Conservation (phyloP, 2,888 invertebrate genomes). For the Notodonta ziczac region DNA sequence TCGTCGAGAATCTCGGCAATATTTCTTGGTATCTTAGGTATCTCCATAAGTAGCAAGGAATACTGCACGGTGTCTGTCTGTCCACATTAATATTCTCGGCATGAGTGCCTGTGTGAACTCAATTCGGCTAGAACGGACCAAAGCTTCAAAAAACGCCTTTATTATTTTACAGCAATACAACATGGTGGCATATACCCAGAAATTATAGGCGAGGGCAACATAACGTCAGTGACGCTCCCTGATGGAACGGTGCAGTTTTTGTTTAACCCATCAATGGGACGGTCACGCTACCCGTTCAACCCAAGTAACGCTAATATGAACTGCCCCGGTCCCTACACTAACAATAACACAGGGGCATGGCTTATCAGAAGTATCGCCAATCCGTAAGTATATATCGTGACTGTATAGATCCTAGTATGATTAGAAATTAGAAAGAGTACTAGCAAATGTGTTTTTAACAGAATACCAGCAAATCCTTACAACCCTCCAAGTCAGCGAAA, state of each 20-base stretch:
- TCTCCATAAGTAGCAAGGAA: no score
- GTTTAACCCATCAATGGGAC: conserved; percentile 59
- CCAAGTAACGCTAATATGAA: conserved; percentile 28
- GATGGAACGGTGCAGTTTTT: conserved; percentile 68
- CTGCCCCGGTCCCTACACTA: conserved; percentile 27
- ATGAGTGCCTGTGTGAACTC: no score
- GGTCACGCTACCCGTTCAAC: conserved; percentile 22
- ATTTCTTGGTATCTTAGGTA: no score
- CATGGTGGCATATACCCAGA: conserved; percentile 34
- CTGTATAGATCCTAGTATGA: neutral
- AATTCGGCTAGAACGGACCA: no score
- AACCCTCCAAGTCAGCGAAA: conserved; percentile 11
- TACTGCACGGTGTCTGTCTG: no score
- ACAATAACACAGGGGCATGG: conserved; percentile 53
- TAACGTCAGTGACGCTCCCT: conserved; percentile 57
- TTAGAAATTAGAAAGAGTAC: neutral
- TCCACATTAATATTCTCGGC: no score
- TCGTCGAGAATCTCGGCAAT: no score
- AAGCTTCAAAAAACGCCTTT: neutral
- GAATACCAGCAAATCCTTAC: conserved; percentile 14
- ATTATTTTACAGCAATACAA: conserved; percentile 22
- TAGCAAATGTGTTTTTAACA: conserved; percentile 5
- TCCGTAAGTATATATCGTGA: conserved; percentile 56
- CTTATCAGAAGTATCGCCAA: conserved; percentile 61
- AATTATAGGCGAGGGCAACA: conserved; percentile 72